Conservation (phyloP, 2,888 invertebrate genomes). For the Drosophila eohydei region DNA sequence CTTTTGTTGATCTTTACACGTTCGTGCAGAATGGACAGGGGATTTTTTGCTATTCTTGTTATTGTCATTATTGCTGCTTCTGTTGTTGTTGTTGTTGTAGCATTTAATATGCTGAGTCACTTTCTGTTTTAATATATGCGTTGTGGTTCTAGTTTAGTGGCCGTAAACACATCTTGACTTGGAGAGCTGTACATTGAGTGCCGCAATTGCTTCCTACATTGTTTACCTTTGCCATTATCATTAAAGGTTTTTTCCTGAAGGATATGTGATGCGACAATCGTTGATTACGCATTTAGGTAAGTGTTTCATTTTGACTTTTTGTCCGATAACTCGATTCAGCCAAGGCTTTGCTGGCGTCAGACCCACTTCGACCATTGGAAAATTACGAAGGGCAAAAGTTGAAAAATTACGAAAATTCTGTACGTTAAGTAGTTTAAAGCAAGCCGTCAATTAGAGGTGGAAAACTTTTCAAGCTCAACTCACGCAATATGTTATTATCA, state of each 20-base stretch:
- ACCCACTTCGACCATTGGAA: background rate
- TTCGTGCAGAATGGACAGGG: slow-evolving; percentile 29
- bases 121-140: slow-evolving; percentile 35
- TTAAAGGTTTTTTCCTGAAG: slow-evolving; percentile 64
- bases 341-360: slow-evolving; percentile 14
- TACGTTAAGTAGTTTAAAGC: slow-evolving; percentile 14
- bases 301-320: slow-evolving; percentile 36
- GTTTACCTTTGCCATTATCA: slow-evolving; percentile 39
- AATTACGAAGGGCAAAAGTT: slow-evolving; percentile 7
- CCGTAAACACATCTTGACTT: slow-evolving; percentile 46
- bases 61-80: background rate
- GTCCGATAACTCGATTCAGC: background rate
- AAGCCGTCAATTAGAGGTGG: slow-evolving; percentile 35
- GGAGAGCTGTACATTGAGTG: slow-evolving; percentile 26
- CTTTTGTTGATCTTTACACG: slow-evolving; percentile 46
- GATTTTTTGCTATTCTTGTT: slow-evolving; percentile 38
- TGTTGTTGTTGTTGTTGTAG: slow-evolving; percentile 13
- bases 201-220: slow-evolving; percentile 63
- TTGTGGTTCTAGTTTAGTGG: slow-evolving; percentile 59
- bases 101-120: slow-evolving; percentile 60
- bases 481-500: slow-evolving; percentile 54
- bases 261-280: slow-evolving; percentile 50
- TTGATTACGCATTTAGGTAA: slow-evolving; percentile 5
- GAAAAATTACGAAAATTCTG: slow-evolving; percentile 49
- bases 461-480: slow-evolving; percentile 56